Base-by-base conservation (phyloP, 2,888 invertebrate species). In the Aphrophora alni region DNA sequence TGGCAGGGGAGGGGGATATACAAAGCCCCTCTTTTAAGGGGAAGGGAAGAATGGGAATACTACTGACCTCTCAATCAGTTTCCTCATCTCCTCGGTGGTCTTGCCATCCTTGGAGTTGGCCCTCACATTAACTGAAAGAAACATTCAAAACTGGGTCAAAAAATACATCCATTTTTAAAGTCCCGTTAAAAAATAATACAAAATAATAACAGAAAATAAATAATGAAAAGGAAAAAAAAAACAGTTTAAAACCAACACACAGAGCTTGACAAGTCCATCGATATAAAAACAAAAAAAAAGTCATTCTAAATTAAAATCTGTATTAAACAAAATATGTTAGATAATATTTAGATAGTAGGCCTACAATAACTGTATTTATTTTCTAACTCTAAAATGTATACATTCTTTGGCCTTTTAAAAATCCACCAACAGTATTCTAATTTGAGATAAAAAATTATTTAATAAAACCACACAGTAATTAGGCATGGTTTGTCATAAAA, bases 41-140 rank as follows among this genome's bases (percentile, higher is more conserved):
- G n/a, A 71, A 72, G 26, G 69, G 26, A 27, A 38, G 78, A 21
- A 17, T n/a, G 33, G 38, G 44, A n/a, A 44, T 80, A 80, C 87
- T 89, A 94, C 93, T 95, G 93, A 97, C 97, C 96, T 97, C 94
- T 97, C 97, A 92, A 97, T 95, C 91, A 97, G 95, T 93, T 96
- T 97, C 92, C 97, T 94, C 95, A 97, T 96, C 93, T 97, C 97
- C 92, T 97, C 97, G 91, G 94, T 95, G 91, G 95, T 93, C 93
- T 95, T 94, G 92, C 95, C 95, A 93, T 96, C 96, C 95, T 96
- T 96, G 92, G 90, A 89, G 90, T 91, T 91, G 90, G 90, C 90
- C 91, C 91, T 92, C 89, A 89, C 89, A 89, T 91, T 90, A 90
- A 92, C 91, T 91, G 91, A 90, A 89, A 90, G 89, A 89, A 90